A percentile compares a stretch with the other conserved stretches of the same genome.
Evolutionary conservation across 53 echinoderm and acorn worm species (phyloP).

Genomic region (Mesocentrotus franciscanus): DNA sequence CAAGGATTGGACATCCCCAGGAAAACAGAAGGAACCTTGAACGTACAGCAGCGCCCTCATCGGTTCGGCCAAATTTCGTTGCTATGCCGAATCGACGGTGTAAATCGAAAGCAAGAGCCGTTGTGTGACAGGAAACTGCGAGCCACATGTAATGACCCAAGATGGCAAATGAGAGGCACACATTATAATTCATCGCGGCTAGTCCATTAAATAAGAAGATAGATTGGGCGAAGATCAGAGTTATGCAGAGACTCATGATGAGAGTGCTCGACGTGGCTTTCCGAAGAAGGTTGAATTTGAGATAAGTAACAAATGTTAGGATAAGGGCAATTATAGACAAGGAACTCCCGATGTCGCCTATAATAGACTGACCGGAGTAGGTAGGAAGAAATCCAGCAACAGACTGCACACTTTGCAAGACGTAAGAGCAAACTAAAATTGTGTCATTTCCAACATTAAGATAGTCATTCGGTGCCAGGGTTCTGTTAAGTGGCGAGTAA

Average conservation of each 20-base stretch:
- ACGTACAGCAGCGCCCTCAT: constrained; percentile 27
- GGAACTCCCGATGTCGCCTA: neutral
- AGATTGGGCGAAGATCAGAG: constrained; percentile 10
- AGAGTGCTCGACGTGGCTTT: neutral
- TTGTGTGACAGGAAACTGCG: constrained; percentile 70
- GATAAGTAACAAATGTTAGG: neutral
- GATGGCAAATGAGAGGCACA: constrained; percentile 52
- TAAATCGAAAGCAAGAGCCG: constrained; percentile 74
- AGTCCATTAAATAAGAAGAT: neutral
- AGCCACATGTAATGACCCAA: constrained; percentile 79
- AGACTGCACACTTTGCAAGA: neutral
- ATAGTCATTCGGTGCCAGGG: neutral
- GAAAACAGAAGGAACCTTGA: constrained; percentile 47
- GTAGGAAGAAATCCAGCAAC: neutral
- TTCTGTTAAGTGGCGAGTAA: constrained; percentile 9
- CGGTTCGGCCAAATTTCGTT: constrained; percentile 16
- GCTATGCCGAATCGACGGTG: constrained; percentile 63
- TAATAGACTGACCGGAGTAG: neutral
- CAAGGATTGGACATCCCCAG: constrained; percentile 59
- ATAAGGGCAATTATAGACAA: constrained; percentile 32
- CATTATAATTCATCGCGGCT: neutral
- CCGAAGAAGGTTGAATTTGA: constrained; percentile 28
- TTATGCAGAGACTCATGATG: constrained; percentile 25
- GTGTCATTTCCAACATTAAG: neutral
- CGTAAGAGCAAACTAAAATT: constrained; percentile 28